phyloP scores from a whole-genome alignment of 1,140 invertebrate species.

The Pantala flavescens region DNA sequence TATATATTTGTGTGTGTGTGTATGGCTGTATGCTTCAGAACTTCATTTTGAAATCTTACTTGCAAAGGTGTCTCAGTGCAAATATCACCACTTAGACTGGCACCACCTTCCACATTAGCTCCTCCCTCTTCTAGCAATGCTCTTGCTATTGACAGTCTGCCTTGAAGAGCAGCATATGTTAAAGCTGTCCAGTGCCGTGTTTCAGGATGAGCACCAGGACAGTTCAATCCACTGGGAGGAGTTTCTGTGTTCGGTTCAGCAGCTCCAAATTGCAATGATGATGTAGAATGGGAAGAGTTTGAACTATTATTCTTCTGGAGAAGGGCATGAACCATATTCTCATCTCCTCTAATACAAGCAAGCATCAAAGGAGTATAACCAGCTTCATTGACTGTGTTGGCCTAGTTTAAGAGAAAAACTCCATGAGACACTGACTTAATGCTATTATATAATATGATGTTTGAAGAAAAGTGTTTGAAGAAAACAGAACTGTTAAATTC shows the following conservation, averaged over 20 bases:
- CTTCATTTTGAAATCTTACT: conserved; percentile 35
- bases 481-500: too few relatives aligned
- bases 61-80: conserved; percentile 78
- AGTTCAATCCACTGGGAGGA: conserved; percentile 32
- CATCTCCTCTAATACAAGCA: conserved; percentile 66
- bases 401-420: too few relatives aligned
- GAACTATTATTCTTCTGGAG: conserved; percentile 33
- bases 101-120: conserved; percentile 76
- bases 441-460: too few relatives aligned
- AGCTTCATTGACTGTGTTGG: conserved; percentile 65
- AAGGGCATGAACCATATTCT: conserved; percentile 51
- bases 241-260: conserved; percentile 65
- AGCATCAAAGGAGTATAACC: conserved; percentile 75
- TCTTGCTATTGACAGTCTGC: conserved; percentile 43
- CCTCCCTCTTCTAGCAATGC: conserved; percentile 60
- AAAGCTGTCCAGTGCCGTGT: conserved; percentile 69
- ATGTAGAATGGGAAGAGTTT: conserved; percentile 40
- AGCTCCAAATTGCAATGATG: conserved; percentile 38
- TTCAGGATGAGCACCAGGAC: conserved; percentile 47
- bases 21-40: too few relatives aligned
- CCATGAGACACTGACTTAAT: too few relatives aligned
- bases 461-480: too few relatives aligned
- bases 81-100: conserved; percentile 65
- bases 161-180: conserved; percentile 52
- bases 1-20: too few relatives aligned